Evolutionary conservation across 2,113 vertebrate genomes (phyloP).

Genomic region (Cepphus grylle): DNA sequence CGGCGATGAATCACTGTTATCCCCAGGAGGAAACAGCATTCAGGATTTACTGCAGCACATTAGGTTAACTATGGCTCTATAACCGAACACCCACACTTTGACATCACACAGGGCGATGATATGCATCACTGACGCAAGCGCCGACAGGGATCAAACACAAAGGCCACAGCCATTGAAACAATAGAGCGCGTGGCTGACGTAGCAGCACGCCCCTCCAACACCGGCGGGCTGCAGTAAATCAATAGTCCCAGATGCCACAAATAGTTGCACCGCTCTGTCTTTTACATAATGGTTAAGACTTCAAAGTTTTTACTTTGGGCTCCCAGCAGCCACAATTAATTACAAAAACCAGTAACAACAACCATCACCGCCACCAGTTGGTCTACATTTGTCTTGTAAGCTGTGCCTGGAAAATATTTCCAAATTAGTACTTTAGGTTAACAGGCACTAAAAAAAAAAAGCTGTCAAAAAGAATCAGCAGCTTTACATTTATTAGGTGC

Average conservation of each 20-base stretch:
- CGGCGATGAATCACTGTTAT: conserved; percentile 71
- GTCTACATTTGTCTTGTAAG: background rate
- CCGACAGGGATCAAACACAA: conserved; percentile 67
- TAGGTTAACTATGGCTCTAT: conserved; percentile 72
- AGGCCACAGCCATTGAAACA: conserved; percentile 56
- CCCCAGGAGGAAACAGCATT: conserved; percentile 63
- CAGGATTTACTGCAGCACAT: conserved; percentile 73
- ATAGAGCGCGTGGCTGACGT: conserved; percentile 49
- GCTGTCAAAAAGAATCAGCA: background rate
- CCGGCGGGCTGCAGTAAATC: conserved; percentile 33
- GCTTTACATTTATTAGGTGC: background rate
- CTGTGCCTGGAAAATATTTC: background rate
- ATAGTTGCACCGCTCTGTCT: conserved; percentile 52
- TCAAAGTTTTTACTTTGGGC: conserved; percentile 47
- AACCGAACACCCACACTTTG: conserved; percentile 74
- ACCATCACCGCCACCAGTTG: background rate
- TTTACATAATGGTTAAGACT: conserved; percentile 35
- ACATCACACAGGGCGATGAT: conserved; percentile 73
- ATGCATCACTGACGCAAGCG: conserved; percentile 74
- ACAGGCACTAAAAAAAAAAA: background rate
- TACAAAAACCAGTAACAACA: background rate
- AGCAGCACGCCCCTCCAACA: conserved; percentile 23
- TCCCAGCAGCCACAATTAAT: conserved; percentile 6
- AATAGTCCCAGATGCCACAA: conserved; percentile 54
- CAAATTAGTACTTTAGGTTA: background rate